Percentiles rank a stretch among this genome's conserved stretches.
Conservation (phyloP, 2,888 invertebrate species). For the Bellardia pandia region DNA sequence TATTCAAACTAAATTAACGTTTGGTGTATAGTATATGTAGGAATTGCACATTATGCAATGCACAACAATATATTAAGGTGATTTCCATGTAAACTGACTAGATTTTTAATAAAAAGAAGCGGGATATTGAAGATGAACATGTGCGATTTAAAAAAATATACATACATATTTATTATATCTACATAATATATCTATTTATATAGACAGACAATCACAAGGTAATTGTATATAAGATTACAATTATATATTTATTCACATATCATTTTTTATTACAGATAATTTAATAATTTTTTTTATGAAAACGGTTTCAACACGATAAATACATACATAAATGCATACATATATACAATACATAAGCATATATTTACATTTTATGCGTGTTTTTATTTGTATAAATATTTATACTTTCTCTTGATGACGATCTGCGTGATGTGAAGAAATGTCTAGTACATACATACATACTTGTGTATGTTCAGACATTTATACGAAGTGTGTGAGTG, state of each 20-base stretch:
- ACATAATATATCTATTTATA: neutral
- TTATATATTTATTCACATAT: no score
- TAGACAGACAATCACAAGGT: neutral
- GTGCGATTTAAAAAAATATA: neutral
- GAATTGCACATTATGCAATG: no score
- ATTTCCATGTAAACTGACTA: no score
- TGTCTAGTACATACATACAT: neutral
- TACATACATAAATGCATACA: neutral
- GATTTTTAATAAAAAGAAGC: no score
- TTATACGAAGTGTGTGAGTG: neutral
- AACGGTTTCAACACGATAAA: conserved; percentile 7
- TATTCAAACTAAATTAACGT: no score
- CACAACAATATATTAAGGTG: no score
- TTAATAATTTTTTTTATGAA: conserved; percentile 50
- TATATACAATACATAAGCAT: neutral
- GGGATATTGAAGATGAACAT: no score
- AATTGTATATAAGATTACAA: neutral
- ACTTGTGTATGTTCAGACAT: no score
- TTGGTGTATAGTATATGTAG: no score
- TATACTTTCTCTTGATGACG: neutral
- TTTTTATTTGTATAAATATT: neutral
- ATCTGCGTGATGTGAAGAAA: conserved; percentile 5
- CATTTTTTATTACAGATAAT: conserved; percentile 28
- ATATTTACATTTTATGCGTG: neutral
- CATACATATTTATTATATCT: neutral